Base-by-base conservation (phyloP, 2,888 invertebrate genomes). In the Volucella zonaria region DNA sequence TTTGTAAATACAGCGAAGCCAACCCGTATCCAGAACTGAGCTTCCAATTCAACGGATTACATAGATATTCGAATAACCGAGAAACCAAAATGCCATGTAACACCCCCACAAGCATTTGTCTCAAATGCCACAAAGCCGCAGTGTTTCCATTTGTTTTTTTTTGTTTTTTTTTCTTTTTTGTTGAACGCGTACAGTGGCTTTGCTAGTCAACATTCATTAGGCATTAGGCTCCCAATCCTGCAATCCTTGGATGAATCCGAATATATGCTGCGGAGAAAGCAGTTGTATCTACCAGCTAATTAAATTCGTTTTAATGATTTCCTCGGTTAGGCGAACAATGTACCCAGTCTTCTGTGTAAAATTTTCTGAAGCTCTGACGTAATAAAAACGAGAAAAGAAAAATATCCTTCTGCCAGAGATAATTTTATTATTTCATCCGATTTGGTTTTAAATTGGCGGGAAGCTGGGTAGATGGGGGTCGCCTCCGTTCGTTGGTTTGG, bases 171-270 rank as follows among this genome's bases (percentile, higher is more conserved):
- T 4, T 31, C 6, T 1, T 31, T 31, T 31, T 4, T 31, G 14
- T 64, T 10, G 14, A 10, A 31, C 15, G 8, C 64, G 38, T 38
- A 49, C 31, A 47, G 64, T 12, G 64, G 49, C 49, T 64, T 31
- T 8, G 14, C 2, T 15, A 49, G 64, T 64, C 64, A 64, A 64
- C 49, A 64, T 64, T 64, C 64, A 49, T 64, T 64, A 64, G 49
- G 49, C 64, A 49, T 64, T 64, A 64, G 49, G 49, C 49, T 6
- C 23, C 9, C 11, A 1, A 8, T 11, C 8, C 15, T 49, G 11
- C 11, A 1, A 8, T 11, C 8, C 38, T 64, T 49, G 11, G 38
- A 47, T 38, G 38, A 49, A 49, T 64, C n/a, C 49, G 31, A 11
- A 0, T n/a, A 15, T 31, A 6, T 4, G 6, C 6, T 31, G 31